Evolutionary conservation across 2,888 invertebrate species (phyloP), one percentile per base, ranked within the genome.

Genomic region (Kuschelorhynchus macadamiae): DNA sequence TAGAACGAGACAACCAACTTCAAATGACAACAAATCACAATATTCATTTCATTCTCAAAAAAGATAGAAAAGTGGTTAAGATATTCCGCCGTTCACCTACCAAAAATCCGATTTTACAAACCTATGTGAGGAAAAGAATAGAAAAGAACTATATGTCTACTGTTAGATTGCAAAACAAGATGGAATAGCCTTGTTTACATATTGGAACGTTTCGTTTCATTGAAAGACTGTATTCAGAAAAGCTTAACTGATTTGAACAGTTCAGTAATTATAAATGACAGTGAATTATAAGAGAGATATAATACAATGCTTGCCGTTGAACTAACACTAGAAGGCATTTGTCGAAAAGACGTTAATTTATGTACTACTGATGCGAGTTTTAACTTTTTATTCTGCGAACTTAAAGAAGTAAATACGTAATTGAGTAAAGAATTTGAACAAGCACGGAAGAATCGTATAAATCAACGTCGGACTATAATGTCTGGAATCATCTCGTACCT

Each of bases 141-240:
- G 16, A 18, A 56, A 42, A 42, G 41, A 44, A 18, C 44, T 44
- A 7, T 56, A n/a, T n/a, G 20, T 11, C 60, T 66, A 11, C 36
- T 66, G 17, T 16, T 67, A 42, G 56, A 64, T 33, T 36, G 55
- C 25, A 56, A 42, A 25, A 67, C 60, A 55, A 50, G 57, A 18
- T 67, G 62, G 56, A 56, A 60, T 14, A 56, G 63, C 44, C 57
- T 67, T n/a, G n/a, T n/a, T n/a, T n/a, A n/a, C n/a, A n/a, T n/a
- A n/a, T n/a, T n/a, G n/a, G n/a, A n/a, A n/a, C 18, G 21, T 67
- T n/a, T n/a, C n/a, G n/a, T n/a, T n/a, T n/a, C n/a, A n/a, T n/a
- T n/a, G n/a, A n/a, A n/a, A n/a, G n/a, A n/a, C n/a, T n/a, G n/a
- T n/a, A n/a, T n/a, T n/a, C n/a, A n/a, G n/a, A n/a, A n/a, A n/a